A percentile compares a stretch with the other conserved stretches of the same genome.
Conservation (phyloP, 2,113 vertebrate species). For the Eurypyga helias region DNA sequence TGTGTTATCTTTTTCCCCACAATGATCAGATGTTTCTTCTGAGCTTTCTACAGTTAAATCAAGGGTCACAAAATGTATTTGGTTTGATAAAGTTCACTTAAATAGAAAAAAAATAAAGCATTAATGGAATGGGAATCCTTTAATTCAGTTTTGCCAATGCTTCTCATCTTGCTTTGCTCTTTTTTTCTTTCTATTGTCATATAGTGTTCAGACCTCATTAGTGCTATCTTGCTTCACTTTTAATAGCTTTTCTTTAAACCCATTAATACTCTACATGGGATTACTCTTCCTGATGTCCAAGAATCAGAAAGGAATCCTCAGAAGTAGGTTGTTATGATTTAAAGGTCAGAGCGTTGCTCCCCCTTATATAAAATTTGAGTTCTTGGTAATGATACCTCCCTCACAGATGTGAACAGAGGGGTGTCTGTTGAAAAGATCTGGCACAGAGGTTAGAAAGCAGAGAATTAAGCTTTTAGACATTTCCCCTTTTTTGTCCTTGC, state of each 20-base stretch:
- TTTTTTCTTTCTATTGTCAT: slow-evolving; percentile 7
- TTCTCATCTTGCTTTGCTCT: background rate
- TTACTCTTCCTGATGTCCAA: background rate
- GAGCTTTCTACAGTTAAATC: background rate
- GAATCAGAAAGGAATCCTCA: background rate
- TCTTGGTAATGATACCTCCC: background rate
- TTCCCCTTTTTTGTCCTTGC: background rate
- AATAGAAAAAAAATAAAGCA: background rate
- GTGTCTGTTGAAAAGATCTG: background rate
- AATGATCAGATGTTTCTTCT: background rate
- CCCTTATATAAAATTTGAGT: background rate
- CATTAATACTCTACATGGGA: slow-evolving; percentile 12
- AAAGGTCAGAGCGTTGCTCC: background rate
- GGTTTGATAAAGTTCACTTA: background rate
- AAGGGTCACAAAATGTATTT: background rate
- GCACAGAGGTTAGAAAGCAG: background rate
- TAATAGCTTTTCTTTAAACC: slow-evolving; percentile 41
- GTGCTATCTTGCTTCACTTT: slow-evolving; percentile 15
- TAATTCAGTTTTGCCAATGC: background rate
- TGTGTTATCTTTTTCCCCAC: background rate
- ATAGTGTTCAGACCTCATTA: background rate
- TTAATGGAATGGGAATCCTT: background rate
- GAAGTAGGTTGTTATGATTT: background rate
- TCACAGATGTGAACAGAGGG: background rate
- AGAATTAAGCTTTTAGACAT: background rate